Percentiles rank a stretch among this genome's conserved stretches.
These are phyloP conservation scores for Mustela lutreola DNA, from an alignment of 2,113 vertebrate genomes.

Conservation along the genomic window DNA sequence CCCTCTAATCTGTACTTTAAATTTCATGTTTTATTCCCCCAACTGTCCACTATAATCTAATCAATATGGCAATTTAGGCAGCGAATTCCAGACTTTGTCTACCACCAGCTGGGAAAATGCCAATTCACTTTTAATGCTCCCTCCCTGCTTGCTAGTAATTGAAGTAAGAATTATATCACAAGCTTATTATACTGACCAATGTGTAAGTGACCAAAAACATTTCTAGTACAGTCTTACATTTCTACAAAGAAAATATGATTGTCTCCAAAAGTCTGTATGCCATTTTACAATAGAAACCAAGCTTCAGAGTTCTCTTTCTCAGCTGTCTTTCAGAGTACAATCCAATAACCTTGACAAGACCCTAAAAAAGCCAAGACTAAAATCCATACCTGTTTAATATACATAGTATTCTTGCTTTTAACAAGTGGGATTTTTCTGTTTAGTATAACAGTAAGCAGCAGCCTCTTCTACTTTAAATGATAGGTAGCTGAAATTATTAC, in stretches of 20 bases:
- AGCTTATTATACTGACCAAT: neutral
- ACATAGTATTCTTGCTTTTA: neutral
- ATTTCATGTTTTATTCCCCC: neutral
- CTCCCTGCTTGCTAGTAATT: neutral
- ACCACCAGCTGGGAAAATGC: neutral
- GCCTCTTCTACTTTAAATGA: conserved; percentile 29
- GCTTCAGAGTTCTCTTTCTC: neutral
- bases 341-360: neutral
- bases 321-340: neutral
- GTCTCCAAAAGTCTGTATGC: neutral
- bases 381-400: neutral
- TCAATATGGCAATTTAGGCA: neutral
- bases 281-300: conserved; percentile 45
- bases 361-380: conserved; percentile 6
- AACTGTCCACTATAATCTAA: conserved; percentile 19
- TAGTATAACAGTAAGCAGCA: neutral
- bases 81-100: neutral
- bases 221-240: neutral
- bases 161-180: conserved; percentile 8
- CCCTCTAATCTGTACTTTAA: neutral
- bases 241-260: conserved; percentile 6
- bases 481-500: conserved; percentile 1
- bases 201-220: neutral
- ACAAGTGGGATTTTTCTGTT: neutral
- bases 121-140: neutral